Percentiles rank a stretch among this genome's conserved stretches.
phyloP scores from a whole-genome alignment of 2,113 vertebrate genomes.

The Pituophis catenifer region DNA sequence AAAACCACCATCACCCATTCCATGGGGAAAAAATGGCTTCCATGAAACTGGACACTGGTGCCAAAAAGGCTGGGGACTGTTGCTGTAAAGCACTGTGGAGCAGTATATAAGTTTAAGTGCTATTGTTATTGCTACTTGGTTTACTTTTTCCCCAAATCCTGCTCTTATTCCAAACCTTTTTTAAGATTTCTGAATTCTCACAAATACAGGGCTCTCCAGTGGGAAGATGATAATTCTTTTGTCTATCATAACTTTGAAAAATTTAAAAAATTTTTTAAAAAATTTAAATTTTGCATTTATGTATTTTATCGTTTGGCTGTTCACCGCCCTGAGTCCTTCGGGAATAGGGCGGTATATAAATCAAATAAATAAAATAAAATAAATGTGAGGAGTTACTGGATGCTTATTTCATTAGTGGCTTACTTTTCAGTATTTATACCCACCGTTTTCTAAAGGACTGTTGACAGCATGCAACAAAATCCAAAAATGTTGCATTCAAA shows the following conservation, averaged over 20 bases:
- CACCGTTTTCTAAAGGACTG: not conserved
- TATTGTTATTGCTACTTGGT: not conserved
- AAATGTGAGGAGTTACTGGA: not conserved
- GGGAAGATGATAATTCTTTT: not conserved
- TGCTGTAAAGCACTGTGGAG: not conserved
- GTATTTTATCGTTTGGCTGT: no score
- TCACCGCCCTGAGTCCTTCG: no score
- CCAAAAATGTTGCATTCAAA: not conserved
- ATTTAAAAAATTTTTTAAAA: no score
- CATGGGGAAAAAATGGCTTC: not conserved
- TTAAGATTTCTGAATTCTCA: not conserved
- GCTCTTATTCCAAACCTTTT: not conserved
- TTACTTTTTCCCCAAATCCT: not conserved
- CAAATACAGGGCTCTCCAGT: not conserved
- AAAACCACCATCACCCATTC: not conserved
- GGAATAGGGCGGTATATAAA: no score
- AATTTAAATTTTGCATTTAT: no score
- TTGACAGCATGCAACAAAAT: not conserved
- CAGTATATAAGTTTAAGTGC: not conserved
- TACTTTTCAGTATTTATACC: not conserved
- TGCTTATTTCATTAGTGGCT: not conserved
- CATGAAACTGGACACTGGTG: not conserved
- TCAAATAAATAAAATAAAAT: no score
- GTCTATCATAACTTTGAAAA: not conserved
- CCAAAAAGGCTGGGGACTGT: not conserved